phyloP scores from a whole-genome alignment of 2,888 invertebrate genomes.

The Glyphotaelius pellucidus region DNA sequence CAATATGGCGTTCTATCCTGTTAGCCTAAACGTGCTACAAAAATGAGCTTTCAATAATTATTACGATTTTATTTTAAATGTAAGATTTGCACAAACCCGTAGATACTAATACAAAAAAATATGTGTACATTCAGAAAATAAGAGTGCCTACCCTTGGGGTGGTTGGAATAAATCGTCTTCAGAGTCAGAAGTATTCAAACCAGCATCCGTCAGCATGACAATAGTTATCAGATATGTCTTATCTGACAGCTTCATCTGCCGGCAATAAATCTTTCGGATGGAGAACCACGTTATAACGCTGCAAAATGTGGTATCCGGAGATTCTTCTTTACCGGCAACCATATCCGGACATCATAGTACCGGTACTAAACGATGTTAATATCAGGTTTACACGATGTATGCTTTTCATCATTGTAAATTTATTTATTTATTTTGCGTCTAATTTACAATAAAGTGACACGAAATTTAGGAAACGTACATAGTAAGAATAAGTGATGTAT shows the following conservation, averaged over 20 bases:
- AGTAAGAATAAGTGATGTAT: too few species aligned
- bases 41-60: not conserved
- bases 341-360: not conserved
- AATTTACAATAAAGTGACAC: too few species aligned
- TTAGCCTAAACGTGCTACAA: too few species aligned
- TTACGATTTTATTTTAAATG: not conserved
- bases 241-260: not conserved
- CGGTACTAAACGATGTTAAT: not conserved
- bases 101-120: not conserved
- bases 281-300: not conserved
- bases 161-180: not conserved
- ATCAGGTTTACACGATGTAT: too few species aligned
- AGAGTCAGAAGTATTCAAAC: not conserved
- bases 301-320: not conserved
- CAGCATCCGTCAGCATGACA: slow-evolving; percentile 2
- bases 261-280: not conserved
- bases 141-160: not conserved
- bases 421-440: too few species aligned
- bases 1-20: too few species aligned
- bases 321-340: not conserved
- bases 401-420: not conserved
- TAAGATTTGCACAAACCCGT: not conserved
- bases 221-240: not conserved
- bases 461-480: too few species aligned
- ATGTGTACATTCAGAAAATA: not conserved